These are phyloP conservation scores for Conus canariensis DNA, from an alignment of 2,888 invertebrate species.

Conservation along the genomic window DNA sequence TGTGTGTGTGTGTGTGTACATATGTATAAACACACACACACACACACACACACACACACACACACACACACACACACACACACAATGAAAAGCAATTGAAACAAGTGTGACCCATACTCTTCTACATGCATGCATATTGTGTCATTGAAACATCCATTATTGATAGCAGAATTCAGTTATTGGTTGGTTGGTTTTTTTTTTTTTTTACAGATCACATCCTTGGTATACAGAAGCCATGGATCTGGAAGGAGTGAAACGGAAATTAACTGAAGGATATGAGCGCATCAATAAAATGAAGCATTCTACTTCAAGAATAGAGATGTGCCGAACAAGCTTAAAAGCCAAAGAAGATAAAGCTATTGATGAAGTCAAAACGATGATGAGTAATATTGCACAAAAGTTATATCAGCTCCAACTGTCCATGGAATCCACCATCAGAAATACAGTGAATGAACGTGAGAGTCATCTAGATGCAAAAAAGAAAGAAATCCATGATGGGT, in stretches of 20 bases:
- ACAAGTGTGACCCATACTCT: no score
- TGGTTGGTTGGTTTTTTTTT: neutral
- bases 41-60: no score
- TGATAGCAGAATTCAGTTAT: no score
- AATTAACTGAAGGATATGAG: conserved; percentile 41
- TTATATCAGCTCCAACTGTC: conserved; percentile 31
- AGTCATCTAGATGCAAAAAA: conserved; percentile 34
- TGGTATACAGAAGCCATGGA: conserved; percentile 15
- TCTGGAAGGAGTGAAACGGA: conserved; percentile 29
- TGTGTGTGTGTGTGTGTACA: no score
- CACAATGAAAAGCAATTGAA: no score
- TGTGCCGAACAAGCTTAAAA: conserved; percentile 38
- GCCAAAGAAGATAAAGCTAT: conserved; percentile 41
- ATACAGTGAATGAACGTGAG: conserved; percentile 35
- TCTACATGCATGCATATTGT: no score
- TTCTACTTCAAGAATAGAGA: conserved; percentile 33
- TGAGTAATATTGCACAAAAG: neutral
- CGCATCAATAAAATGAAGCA: conserved; percentile 44
- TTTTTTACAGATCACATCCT: neutral
- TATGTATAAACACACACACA: no score
- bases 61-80: no score
- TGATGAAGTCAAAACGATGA: conserved; percentile 28
- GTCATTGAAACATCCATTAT: no score
- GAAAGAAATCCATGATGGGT: conserved; percentile 37
- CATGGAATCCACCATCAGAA: conserved; percentile 41